phyloP scores from a whole-genome alignment of 1,140 invertebrate species.

The Ericerus pela region DNA sequence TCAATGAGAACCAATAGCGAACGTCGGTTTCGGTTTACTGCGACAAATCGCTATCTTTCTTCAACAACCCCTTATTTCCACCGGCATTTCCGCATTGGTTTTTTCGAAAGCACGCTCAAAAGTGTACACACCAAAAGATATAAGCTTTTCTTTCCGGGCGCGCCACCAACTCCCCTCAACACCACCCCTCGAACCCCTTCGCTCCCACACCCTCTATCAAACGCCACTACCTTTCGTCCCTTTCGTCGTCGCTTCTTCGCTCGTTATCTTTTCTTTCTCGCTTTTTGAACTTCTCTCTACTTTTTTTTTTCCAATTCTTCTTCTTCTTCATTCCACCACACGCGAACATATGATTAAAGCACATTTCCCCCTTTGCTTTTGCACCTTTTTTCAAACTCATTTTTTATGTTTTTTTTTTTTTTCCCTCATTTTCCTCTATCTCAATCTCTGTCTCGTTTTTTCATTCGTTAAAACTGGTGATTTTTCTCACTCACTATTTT shows the following conservation, averaged over 20 bases:
- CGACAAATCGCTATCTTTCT: constrained; percentile 10
- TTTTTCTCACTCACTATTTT: too few species aligned
- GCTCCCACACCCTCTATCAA: neutral
- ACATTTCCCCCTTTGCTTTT: too few species aligned
- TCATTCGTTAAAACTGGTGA: too few species aligned
- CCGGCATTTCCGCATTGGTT: constrained; percentile 11
- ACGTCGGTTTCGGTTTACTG: constrained; percentile 6
- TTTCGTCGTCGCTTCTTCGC: neutral
- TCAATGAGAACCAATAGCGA: constrained; percentile 9
- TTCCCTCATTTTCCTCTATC: too few species aligned
- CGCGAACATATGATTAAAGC: too few species aligned
- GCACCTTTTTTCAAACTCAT: too few species aligned
- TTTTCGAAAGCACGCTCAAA: constrained; percentile 4
- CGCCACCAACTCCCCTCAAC: neutral
- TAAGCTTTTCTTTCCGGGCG: constrained; percentile 9
- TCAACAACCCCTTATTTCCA: constrained; percentile 12
- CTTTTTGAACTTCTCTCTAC: too few species aligned
- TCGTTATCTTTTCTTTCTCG: neutral
- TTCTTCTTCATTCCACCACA: too few species aligned
- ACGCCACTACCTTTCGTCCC: neutral
- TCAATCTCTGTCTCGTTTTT: too few species aligned
- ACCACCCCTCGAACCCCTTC: neutral
- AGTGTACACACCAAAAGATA: neutral
- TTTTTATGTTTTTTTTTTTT: too few species aligned
- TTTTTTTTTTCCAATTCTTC: too few species aligned